Conservation (phyloP, 2,113 vertebrate species). For the Bombycilla garrulus region DNA sequence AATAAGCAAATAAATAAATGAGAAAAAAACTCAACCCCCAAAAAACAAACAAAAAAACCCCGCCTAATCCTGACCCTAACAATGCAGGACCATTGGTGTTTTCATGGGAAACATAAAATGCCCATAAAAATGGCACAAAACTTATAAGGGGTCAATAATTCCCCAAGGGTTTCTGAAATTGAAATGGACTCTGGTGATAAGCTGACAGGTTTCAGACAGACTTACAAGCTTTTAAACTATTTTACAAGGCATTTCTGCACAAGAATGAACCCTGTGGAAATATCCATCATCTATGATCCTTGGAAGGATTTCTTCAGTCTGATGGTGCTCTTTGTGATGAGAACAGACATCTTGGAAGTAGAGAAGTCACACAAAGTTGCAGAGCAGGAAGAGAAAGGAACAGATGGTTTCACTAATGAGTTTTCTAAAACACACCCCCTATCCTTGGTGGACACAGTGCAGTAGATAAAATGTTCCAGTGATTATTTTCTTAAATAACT, state of each 20-base stretch:
- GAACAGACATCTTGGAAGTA: constrained; percentile 5
- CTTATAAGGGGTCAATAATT: neutral
- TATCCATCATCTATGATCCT: neutral
- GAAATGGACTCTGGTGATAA: neutral
- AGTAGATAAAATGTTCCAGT: neutral
- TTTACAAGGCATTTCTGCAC: neutral
- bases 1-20: neutral
- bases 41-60: neutral
- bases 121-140: neutral
- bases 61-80: neutral
- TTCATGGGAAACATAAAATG: too few species aligned
- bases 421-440: constrained; percentile 20
- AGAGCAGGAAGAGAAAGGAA: neutral
- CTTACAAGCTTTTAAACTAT: neutral
- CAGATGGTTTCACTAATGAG: constrained; percentile 58
- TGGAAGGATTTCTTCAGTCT: neutral
- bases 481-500: neutral
- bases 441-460: neutral
- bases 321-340: neutral
- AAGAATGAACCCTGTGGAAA: neutral
- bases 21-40: fast-evolving
- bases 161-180: neutral
- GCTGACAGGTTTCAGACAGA: neutral
- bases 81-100: neutral
- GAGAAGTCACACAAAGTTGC: constrained; percentile 17